Conservation (phyloP, 2,113 vertebrate species). For the Coreoperca whiteheadi region DNA sequence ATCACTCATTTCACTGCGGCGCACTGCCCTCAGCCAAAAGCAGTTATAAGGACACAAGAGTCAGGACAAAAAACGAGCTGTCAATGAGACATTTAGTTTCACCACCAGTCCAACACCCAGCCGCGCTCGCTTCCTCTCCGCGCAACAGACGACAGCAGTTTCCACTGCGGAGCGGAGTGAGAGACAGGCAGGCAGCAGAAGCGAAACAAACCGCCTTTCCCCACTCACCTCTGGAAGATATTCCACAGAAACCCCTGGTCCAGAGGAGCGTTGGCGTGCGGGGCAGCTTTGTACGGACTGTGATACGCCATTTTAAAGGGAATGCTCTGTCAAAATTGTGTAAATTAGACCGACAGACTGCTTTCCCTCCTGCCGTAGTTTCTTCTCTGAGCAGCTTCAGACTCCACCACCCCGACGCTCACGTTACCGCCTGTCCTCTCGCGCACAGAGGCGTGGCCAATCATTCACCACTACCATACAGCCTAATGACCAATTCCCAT, state of each 20-base stretch:
- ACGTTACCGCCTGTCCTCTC: conserved; percentile 48
- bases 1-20: conserved; percentile 19
- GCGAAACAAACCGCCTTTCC: neutral
- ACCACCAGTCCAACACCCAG: conserved; percentile 3
- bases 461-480: conserved; percentile 68
- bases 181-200: conserved; percentile 6
- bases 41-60: neutral
- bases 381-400: conserved; percentile 52
- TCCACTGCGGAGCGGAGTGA: conserved; percentile 42
- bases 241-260: conserved; percentile 87
- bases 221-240: conserved; percentile 87
- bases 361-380: conserved; percentile 45
- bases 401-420: conserved; percentile 56
- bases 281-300: conserved; percentile 82
- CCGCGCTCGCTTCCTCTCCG: neutral
- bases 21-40: neutral
- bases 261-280: conserved; percentile 75
- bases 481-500: too few species aligned
- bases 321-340: conserved; percentile 33
- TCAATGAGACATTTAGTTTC: conserved; percentile 9
- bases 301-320: conserved; percentile 84
- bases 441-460: conserved; percentile 77
- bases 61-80: conserved; percentile 1
- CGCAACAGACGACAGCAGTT: conserved; percentile 41
- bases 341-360: conserved; percentile 7